Evolutionary conservation across 2,797 vertebrate species (phyloP), one percentile per base, ranked within the genome.

Genomic region (Acrocephalus scirpaceus): DNA sequence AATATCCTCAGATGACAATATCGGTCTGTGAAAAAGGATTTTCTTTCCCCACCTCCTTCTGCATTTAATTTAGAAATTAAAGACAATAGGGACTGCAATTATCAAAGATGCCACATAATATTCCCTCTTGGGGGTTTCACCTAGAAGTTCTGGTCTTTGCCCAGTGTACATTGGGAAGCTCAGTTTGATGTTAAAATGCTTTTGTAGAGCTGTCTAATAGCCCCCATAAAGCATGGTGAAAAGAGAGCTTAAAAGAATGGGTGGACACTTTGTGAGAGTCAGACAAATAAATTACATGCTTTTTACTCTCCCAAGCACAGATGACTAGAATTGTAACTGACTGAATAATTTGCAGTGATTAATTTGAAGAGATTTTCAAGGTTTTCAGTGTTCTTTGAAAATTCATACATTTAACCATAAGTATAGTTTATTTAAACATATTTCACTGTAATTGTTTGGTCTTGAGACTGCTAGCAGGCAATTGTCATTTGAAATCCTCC

Each of bases 251-350:
- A 87, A 92, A 95, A 86, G 50, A 95, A 89, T 77, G 75, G 89
- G 81, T 92, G 89, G 95, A 96, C 73, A 83, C 50, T 89, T 92
- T 26, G 61, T 50, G 75, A 80, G 74, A 86, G 32, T 65, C 78
- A 77, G 81, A 89, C 86, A 91, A 95, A 95, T 74, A 95, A 87
- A 93, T 83, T 75, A 58, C 72, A 93, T 70, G 71, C 44, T 90
- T 92, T 82, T 90, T 81, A 76, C 83, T 86, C 80, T 94, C 36
- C 1, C 3, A 64, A 90, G 53, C 83, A 79, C 36, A 56, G 71
- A 95, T 79, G 36, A 92, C 91, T 80, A 4, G 72, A 77, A 77
- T 80, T 86, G 53, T 79, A 76, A 79, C 83, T 73, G 70, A 60
- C 88, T 83, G 88, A 92, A 70, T 92, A 95, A 93, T 92, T 92